Percentiles rank a stretch among this genome's conserved stretches.
Conservation (phyloP, 2,888 invertebrate genomes). For the Stenolophus ochropezus region DNA sequence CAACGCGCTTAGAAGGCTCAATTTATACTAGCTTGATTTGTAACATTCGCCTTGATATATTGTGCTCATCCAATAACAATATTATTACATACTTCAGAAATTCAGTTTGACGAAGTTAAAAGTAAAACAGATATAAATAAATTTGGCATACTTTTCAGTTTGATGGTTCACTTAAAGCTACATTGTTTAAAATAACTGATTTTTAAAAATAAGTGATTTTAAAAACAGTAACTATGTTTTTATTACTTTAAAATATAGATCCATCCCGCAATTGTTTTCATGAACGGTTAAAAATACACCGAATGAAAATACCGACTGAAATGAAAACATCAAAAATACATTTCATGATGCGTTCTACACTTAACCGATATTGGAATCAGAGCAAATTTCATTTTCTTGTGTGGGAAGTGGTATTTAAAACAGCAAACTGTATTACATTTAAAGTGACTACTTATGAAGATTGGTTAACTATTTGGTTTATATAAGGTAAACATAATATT, state of each 20-base stretch:
- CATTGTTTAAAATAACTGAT: no score
- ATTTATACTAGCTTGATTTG: no score
- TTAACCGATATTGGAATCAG: constrained; percentile 22
- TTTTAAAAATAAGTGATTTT: constrained; percentile 25
- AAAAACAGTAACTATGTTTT: constrained; percentile 10
- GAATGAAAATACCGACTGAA: not conserved
- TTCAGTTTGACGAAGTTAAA: not conserved
- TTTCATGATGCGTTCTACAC: not conserved
- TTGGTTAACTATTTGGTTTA: no score
- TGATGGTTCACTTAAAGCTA: not conserved
- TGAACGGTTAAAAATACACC: constrained; percentile 19
- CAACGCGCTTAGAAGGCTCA: no score
- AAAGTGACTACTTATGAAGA: no score
- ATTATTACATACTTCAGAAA: no score
- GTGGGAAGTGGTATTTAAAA: no score
- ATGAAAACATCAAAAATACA: constrained; percentile 25
- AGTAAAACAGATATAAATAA: constrained; percentile 19
- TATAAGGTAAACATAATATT: no score
- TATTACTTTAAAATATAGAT: constrained; percentile 22
- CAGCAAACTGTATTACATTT: no score
- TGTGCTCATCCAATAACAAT: no score
- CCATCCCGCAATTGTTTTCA: constrained; percentile 16
- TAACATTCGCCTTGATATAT: no score
- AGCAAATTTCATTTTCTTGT: no score
- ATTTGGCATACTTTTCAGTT: not conserved